These are phyloP conservation scores for Melitaea athalia DNA, from an alignment of 2,888 invertebrate species.

Conservation along the genomic window DNA sequence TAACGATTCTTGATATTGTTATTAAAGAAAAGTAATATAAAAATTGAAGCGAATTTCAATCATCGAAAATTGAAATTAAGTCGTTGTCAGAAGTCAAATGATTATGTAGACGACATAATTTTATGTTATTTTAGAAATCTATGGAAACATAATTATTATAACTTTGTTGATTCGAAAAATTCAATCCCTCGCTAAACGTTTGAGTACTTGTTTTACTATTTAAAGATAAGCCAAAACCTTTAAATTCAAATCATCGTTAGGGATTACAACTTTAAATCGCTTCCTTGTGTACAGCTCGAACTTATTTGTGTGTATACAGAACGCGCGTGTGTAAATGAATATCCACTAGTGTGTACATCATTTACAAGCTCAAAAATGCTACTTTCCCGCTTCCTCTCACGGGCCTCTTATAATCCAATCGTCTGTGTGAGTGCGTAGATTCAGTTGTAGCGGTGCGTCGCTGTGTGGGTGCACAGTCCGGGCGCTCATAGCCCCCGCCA, in stretches of 20 bases:
- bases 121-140: too few relatives aligned
- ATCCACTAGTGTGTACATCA: conserved; percentile 71
- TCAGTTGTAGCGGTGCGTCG: conserved; percentile 55
- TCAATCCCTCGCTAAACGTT: conserved; percentile 11
- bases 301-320: conserved; percentile 61
- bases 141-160: neutral
- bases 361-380: conserved; percentile 77
- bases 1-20: too few relatives aligned
- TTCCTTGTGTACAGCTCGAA: conserved; percentile 58
- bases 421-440: conserved; percentile 58
- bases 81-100: too few relatives aligned
- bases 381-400: conserved; percentile 73
- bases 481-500: conserved; percentile 78
- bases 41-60: too few relatives aligned
- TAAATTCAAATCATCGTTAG: conserved; percentile 78
- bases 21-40: too few relatives aligned
- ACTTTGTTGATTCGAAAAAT: neutral
- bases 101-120: too few relatives aligned
- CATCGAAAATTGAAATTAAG: too few relatives aligned
- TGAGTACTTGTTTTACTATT: conserved; percentile 44
- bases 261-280: conserved; percentile 80
- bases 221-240: conserved; percentile 64
- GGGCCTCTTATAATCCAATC: conserved; percentile 56
- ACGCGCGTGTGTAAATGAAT: conserved; percentile 65
- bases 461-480: conserved; percentile 73